These are phyloP conservation scores for Zaprionus taronus DNA, from an alignment of 1,140 invertebrate genomes.

Conservation along the genomic window DNA sequence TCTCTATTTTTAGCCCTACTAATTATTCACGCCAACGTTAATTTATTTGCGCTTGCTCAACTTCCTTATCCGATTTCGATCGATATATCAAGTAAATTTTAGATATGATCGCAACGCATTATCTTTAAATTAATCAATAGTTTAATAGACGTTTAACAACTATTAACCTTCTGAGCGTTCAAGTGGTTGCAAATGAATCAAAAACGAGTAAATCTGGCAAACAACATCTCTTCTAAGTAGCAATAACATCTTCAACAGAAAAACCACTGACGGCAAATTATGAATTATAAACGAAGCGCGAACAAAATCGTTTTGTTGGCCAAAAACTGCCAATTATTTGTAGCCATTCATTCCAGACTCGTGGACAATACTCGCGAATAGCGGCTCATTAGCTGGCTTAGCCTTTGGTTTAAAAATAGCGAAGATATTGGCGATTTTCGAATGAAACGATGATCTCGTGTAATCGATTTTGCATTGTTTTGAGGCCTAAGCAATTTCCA, in stretches of 20 bases:
- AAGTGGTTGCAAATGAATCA: slow-evolving; percentile 75
- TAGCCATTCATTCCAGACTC: slow-evolving; percentile 41
- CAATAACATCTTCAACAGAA: slow-evolving; percentile 30
- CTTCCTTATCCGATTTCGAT: slow-evolving; percentile 64
- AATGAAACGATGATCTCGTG: slow-evolving; percentile 11
- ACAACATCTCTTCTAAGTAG: slow-evolving; percentile 45
- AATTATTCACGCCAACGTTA: slow-evolving; percentile 25
- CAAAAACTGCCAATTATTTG: slow-evolving; percentile 69
- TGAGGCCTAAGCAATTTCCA: slow-evolving; percentile 40
- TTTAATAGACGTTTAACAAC: slow-evolving; percentile 75
- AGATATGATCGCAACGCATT: slow-evolving; percentile 45
- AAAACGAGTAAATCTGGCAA: slow-evolving; percentile 8
- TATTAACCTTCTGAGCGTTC: slow-evolving; percentile 77
- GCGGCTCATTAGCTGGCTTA: slow-evolving; percentile 34
- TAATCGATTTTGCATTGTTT: slow-evolving; percentile 38
- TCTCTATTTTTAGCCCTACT: slow-evolving; percentile 54
- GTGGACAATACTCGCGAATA: slow-evolving; percentile 37
- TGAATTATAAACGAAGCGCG: slow-evolving; percentile 67
- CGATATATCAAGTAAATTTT: slow-evolving; percentile 48
- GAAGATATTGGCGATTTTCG: not conserved
- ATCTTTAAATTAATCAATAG: slow-evolving; percentile 73
- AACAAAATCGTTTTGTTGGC: slow-evolving; percentile 70
- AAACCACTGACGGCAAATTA: slow-evolving; percentile 56
- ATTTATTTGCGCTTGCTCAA: slow-evolving; percentile 56
- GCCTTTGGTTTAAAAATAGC: slow-evolving; percentile 45